Evolutionary conservation across 2,113 vertebrate genomes (phyloP), one percentile per base, ranked within the genome.

Genomic region (Acrocephalus arundinaceus): DNA sequence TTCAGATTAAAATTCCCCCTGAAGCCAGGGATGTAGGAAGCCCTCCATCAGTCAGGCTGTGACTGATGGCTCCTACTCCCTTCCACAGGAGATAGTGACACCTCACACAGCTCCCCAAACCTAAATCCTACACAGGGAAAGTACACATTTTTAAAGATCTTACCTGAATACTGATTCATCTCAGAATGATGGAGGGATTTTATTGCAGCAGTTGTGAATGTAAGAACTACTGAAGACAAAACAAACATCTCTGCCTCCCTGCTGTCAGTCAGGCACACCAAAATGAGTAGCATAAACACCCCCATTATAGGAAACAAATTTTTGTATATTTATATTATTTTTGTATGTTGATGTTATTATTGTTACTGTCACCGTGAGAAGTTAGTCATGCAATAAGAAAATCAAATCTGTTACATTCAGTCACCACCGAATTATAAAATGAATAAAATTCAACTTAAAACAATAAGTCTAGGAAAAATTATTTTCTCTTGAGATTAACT

Each of bases 371-470:
- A 76, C 13, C 31, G 31, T 25, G 39, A 88, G 90, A 84, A 48
- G 16, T 66, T 92, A 76, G 45, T 66, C 45, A 70, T 22, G 55
- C 76, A 95, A 80, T 82, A 82, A 72, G 31, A 72, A 85, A 80
- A 84, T 70, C 7, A 94, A 91, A 49, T 65, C 55, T 5, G 13
- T 39, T 55, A 35, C 43, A n/a, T 63, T 96, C 89, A 97, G 58
- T 54, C 72, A 80, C 45, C 58, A 63, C 8, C 79, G 58, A 85
- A 76, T 70, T 89, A 94, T 62, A 94, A 96, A 94, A 59, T 55
- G 19, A 77, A 84, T 82, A 85, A 94, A 82, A 96, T 75, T 95
- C 58, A 86, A 83, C 79, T 79, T 93, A 65, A 95, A 95, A 81
- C 66, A 49, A 37, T 90, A 92, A 75, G 71, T n/a, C 10, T 4